phyloP scores from a whole-genome alignment of 2,888 invertebrate genomes.

The Epistrophe grossulariae region DNA sequence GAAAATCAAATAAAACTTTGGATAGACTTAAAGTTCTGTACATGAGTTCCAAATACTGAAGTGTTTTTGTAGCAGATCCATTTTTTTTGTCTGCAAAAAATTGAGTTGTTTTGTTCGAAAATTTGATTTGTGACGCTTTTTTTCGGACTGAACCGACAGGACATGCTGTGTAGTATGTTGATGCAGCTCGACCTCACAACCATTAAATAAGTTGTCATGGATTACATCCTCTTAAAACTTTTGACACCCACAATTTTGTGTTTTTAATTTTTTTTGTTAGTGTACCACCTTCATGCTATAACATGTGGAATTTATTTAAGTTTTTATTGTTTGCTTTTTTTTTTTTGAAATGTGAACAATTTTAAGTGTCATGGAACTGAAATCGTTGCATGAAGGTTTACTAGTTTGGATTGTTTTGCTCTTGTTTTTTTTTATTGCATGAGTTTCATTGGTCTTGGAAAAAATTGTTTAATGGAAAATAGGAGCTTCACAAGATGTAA shows the following conservation, averaged over 20 bases:
- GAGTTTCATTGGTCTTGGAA: background rate
- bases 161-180: no score
- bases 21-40: no score
- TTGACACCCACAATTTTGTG: no score
- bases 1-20: no score
- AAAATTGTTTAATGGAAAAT: background rate
- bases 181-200: no score
- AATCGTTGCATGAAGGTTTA: slow-evolving; percentile 35
- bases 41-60: no score
- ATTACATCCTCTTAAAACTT: no score
- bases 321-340: slow-evolving; percentile 25
- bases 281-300: slow-evolving; percentile 15
- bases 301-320: slow-evolving; percentile 45
- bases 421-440: background rate
- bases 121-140: no score
- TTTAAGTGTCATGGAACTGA: slow-evolving; percentile 64
- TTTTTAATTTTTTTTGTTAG: slow-evolving; percentile 7
- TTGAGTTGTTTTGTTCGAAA: background rate
- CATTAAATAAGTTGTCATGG: no score
- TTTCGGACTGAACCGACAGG: no score
- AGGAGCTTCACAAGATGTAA: background rate
- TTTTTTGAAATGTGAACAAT: slow-evolving; percentile 57
- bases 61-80: no score
- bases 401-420: background rate
- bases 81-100: no score